A percentile compares a stretch with the other conserved stretches of the same genome.
phyloP scores from a whole-genome alignment of 2,113 vertebrate species.

The Phalacrocorax aristotelis region DNA sequence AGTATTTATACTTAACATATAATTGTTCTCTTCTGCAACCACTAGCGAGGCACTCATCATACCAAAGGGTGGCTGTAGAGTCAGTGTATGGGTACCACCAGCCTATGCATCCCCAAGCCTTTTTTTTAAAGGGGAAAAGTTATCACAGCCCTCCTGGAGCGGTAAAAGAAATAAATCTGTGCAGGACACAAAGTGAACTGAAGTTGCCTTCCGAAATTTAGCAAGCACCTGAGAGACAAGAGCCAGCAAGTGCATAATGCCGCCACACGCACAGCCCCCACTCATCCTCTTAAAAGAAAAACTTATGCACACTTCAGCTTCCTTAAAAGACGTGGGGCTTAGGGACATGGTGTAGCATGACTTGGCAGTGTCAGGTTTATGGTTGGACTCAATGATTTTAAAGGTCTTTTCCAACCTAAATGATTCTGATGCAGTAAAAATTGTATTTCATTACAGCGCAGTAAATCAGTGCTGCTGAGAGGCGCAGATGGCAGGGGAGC shows the following conservation, averaged over 20 bases:
- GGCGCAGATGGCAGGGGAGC: not conserved
- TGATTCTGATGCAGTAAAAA: not conserved
- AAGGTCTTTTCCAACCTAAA: not conserved
- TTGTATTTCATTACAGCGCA: fast-evolving
- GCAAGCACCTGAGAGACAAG: not conserved
- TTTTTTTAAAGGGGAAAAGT: not conserved
- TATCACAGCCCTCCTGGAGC: not conserved
- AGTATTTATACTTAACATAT: too few relatives aligned
- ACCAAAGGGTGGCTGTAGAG: not conserved
- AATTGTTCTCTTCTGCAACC: not conserved
- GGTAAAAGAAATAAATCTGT: not conserved
- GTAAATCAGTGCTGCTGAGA: not conserved
- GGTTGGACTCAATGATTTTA: not conserved
- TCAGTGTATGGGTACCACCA: not conserved
- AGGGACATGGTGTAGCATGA: not conserved
- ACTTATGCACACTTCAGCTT: not conserved
- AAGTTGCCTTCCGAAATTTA: not conserved
- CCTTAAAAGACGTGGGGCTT: not conserved
- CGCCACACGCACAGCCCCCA: too few relatives aligned
- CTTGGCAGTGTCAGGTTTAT: not conserved
- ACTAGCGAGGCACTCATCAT: not conserved
- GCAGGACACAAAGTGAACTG: not conserved
- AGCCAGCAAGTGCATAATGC: not conserved
- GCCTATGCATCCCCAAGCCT: not conserved
- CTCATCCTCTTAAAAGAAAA: not conserved